Base-by-base conservation (phyloP, 92 coral and sea anemone species). In the Galaxea fascicularis region DNA sequence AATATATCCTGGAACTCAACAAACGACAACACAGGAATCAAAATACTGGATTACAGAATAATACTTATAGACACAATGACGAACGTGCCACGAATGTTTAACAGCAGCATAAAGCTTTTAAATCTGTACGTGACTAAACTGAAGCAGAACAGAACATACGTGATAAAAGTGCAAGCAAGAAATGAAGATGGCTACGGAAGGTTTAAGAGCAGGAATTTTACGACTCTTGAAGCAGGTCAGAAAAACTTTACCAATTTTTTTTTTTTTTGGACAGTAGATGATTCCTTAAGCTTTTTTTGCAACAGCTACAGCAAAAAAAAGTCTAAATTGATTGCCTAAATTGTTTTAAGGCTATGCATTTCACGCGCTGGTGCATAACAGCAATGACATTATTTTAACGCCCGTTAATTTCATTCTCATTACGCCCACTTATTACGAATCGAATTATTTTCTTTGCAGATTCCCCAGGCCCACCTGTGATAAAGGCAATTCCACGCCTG, bases 191-290 rank as follows among this genome's bases (percentile, higher is more conserved):
- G 76, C 58, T 71, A 25, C 31, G 76, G 76, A 13, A 44, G 51
- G 12, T n/a, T 46, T 6, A 27, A 13, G 58, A 71, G 20, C 2
- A 71, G 20, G 15, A 24, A 71, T 4, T 49, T 46, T 9, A 71
- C 76, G 16, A 71, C 76, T 12, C 58, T 45, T 14, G 31, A 71
- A 71, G 76, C 76, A 71, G 76, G 76, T 71, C 35, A n/a, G 70
- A 27, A 12, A 30, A 10, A 63, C 2, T 10, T 4, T 1, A 63
- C 24, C 20, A 20, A n/a, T n/a, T n/a, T n/a, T n/a, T n/a, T n/a
- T n/a, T n/a, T n/a, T n/a, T n/a, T n/a, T n/a, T n/a, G n/a, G n/a
- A n/a, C n/a, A n/a, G n/a, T n/a, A n/a, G n/a, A n/a, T n/a, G n/a
- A n/a, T n/a, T n/a, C n/a, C n/a, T n/a, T n/a, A n/a, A n/a, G n/a